Evolutionary conservation across 2,888 invertebrate genomes (phyloP), one percentile per base, ranked within the genome.

Genomic region (Dinocampus coccinellae): DNA sequence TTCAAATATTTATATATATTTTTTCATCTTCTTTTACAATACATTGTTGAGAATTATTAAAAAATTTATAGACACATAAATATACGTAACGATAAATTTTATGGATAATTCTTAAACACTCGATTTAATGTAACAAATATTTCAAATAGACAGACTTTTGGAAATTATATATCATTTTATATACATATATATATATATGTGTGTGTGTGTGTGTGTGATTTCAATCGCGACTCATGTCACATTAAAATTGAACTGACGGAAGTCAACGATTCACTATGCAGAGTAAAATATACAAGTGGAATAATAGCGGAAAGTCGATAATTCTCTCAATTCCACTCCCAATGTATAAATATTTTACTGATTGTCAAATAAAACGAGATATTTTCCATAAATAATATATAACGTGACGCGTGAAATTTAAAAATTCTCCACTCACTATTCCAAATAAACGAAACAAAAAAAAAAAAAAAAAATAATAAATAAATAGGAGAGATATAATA

Each of bases 241-340:
- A 39, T 64, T 64, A 52, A 64, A 64, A 64, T 64, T 64, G 47
- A 52, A 61, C 63, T 52, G 52, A 52, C 63, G 63, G 63, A 64
- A 64, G 63, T 42, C 39, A 22, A 61, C 61, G 39, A 39, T 62
- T 62, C 42, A 16, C 42, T n/a, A 24, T 11, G 24, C 11, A 26
- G 33, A 47, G 47, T 47, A 16, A 47, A 58, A 58, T 16, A n/a
- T 47, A 9, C 22, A 16, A 2, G 55, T 24, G 55, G 7, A n/a
- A 20, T 33, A 20, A 26, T 55, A 55, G 55, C 55, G 58, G 58
- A 29, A 34, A 58, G 58, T 58, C 58, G 58, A 58, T 58, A 58
- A 22, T 33, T 34, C n/a, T 47, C 58, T 58, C 34, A 13, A 16
- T 34, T 58, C 58, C 58, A 29, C 58, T 55, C 55, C 24, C 55